phyloP scores from a whole-genome alignment of 2,113 vertebrate genomes.

The Myotis lucifugus region DNA sequence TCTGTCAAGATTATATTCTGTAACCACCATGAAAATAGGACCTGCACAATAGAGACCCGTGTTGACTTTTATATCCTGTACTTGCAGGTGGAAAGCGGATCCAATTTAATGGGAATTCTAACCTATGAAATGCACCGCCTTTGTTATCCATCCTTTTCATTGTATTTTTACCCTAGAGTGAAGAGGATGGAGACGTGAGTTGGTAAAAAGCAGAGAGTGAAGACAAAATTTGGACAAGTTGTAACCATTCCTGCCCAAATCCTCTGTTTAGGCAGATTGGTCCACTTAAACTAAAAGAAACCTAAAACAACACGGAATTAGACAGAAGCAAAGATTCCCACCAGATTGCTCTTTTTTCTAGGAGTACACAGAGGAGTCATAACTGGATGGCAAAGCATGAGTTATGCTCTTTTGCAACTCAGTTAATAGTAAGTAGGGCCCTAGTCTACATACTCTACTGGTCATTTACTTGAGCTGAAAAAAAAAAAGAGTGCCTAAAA shows the following conservation, averaged over 20 bases:
- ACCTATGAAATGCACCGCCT: not conserved
- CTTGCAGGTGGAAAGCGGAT: not conserved
- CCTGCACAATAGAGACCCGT: not conserved
- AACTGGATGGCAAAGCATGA: not conserved
- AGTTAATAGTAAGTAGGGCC: not conserved
- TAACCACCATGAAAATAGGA: not conserved
- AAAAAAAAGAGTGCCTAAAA: not conserved
- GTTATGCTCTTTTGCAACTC: not conserved
- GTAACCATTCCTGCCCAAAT: not conserved
- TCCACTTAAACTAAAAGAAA: slow-evolving; percentile 10
- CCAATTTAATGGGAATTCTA: not conserved
- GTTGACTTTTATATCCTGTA: not conserved
- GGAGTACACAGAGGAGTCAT: not conserved
- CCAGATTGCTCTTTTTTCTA: not conserved
- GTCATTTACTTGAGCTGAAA: not conserved
- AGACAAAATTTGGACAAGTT: not conserved
- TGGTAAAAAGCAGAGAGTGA: not conserved
- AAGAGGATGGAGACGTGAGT: not conserved
- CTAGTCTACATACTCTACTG: accelerated
- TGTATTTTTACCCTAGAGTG: not conserved
- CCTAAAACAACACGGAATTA: not conserved
- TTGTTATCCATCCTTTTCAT: not conserved
- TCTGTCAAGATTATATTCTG: not conserved
- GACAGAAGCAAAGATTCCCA: not conserved
- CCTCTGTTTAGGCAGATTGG: not conserved